Base-by-base conservation (phyloP, 2,888 invertebrate genomes). In the Adineta ricciae region DNA sequence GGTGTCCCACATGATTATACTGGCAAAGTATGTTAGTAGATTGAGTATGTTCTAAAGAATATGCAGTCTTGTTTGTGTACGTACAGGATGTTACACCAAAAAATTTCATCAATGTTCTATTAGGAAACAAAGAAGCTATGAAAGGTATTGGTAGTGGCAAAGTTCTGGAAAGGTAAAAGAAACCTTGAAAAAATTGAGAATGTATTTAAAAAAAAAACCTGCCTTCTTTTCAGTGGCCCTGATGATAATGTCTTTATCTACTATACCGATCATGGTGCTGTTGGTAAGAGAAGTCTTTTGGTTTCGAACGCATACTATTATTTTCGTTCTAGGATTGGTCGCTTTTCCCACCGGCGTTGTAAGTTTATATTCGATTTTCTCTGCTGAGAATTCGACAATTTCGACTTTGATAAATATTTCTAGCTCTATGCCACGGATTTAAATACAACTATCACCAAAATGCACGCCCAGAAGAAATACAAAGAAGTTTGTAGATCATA, bases 261-360 rank as follows among this genome's bases (percentile, higher is more conserved):
- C 89, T 93, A 93, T 90, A 92, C 91, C 52, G 93, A 93, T 88
- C 93, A 93, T 88, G 93, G 93, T 82, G 92, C 91, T 27, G 91
- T 92, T 24, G 93, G 93, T 19, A 87, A 93, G n/a, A n/a, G n/a
- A n/a, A 54, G 88, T 93, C 52, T 91, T 91, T 2, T 93, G 92
- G 88, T 92, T 92, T 5, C n/a, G 90, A 90, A 85, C 90, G 92
- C 38, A 84, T 84, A 83, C 3, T 86, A 41, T 78, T n/a, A 50
- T 50, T 50, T 19, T 46, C 11, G 19, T 52, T 4, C 19, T 21
- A 88, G 93, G 93, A 16, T 87, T 93, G 52, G 88, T 93, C 52
- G 91, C 91, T 2, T 93, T 93, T 88, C 92, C 92, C 7, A 86
- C 88, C 27, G 73, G 84, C 41, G 82, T 82, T 7, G 82, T 83